Evolutionary conservation across 2,113 vertebrate species (phyloP), one percentile per base, ranked within the genome.

Genomic region (Melospiza melodia): DNA sequence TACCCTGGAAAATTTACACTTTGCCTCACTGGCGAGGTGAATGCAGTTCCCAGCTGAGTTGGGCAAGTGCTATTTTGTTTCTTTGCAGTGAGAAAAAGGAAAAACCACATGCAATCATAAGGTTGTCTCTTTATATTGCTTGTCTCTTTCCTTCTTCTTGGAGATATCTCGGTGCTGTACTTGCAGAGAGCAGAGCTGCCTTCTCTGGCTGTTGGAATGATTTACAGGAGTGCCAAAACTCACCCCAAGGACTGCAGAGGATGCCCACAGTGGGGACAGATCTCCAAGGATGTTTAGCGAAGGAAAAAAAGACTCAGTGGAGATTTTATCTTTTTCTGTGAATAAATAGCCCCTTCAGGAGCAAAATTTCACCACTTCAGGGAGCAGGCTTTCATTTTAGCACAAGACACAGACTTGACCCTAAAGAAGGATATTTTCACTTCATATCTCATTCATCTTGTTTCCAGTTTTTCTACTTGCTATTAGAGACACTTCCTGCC

Each of bases 31-130:
- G 68, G 12, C 15, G 30, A 48, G 23, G 31, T 54, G 37, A 72
- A n/a, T 41, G n/a, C 3, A 15, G 7, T 25, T 10, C 39, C 17
- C 52, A 59, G 11, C 2, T 54, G 58, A 44, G 19, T 1, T 31
- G 30, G 4, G 31, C 48, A 49, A 55, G 20, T 28, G 17, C 7
- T 79, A 0, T 79, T 89, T 78, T 49, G 19, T 6, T 39, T 48
- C 14, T 86, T 71, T 72, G 22, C 1, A 3, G 22, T 57, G 23
- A 79, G 52, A 75, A 15, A 31, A 78, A 55, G 25, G 27, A 71
- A 44, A 69, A 75, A 15, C 1, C 6, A 1, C 14, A 9, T 17
- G 15, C 8, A 20, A 6, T 30, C 5, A 0, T 52, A 39, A 65
- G 9, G 19, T 1, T 27, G 8, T 37, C 24, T 79, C 25, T 71